Base-by-base conservation (phyloP, 2,797 vertebrate species). In the Garrulus glandarius region DNA sequence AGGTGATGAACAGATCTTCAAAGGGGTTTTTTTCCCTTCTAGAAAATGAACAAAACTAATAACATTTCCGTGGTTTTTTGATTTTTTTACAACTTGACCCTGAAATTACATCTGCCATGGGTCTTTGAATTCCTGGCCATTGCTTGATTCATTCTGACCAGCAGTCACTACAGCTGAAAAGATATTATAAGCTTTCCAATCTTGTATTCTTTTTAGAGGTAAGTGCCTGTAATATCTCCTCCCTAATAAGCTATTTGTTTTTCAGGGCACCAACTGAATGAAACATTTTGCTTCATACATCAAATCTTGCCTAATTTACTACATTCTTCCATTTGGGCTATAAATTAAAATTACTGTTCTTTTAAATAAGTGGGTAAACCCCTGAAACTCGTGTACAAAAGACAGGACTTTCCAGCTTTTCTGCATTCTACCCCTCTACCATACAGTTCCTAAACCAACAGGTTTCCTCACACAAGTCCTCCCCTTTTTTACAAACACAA, bases 1-100 rank as follows among this genome's bases (percentile, higher is more conserved):
- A 72, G 39, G 82, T 30, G 43, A 91, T 76, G 60, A 29, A 65
- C n/a, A n/a, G 7, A 39, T 27, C 24, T 13, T 64, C 81, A 78
- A 6, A 14, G 39, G 39, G 10, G 1, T 6, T 37, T 23, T 36
- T 12, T 21, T 0, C 5, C 11, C 12, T 37, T 61, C 1, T 20
- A 53, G 46, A 63, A 93, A 77, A 82, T 44, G 18, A n/a, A 60
- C 71, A 89, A 70, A 80, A 61, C 9, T 30, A 70, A 82, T 68
- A 44, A 76, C 0, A 2, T 68, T 88, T 81, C 57, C 2, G 6
- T 0, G 0, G 4, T 57, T 52, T 39, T 65, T 56, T 46, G 8
- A 55, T 32, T 61, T 74, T 77, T 91, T 75, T 63, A 52, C 9
- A 63, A 13, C 27, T 52, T 69, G 70, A 83, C 24, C 67, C 72